Evolutionary conservation across 2,888 invertebrate genomes (phyloP), one percentile per base, ranked within the genome.

Genomic region (Phyllotreta striolata): DNA sequence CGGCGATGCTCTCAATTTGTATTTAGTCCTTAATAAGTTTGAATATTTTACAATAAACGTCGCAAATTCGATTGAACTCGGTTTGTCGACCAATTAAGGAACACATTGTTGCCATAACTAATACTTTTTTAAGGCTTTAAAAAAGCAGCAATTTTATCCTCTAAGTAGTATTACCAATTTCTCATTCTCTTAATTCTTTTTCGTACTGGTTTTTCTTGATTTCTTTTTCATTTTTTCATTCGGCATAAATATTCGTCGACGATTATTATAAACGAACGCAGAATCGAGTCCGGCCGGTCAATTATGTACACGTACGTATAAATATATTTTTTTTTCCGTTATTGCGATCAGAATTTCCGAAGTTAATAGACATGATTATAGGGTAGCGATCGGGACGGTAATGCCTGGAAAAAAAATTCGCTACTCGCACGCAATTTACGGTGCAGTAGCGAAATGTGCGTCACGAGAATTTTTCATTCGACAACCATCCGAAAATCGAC

Each of bases 371-470:
- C 63, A 67, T 74, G 70, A 73, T 74, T 74, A 72, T 69, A 71
- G 73, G 72, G 70, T 74, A 63, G 68, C 68, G 64, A 68, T 72
- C 70, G 24, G 24, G 73, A 70, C 72, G 70, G 71, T 70, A 63
- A 69, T 63, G 67, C 67, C 69, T 71, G 70, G 72, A 61, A 65
- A 62, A 72, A 70, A 73, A 61, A 66, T 63, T 63, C 41, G 43
- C 47, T n/a, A n/a, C n/a, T 63, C 44, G 68, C 76, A 75, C 76
- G 75, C 76, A 72, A 76, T 73, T 73, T 65, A 51, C 68, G 69
- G 64, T 69, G 72, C 76, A 71, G 76, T 75, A 74, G 72, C 72
- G 24, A 24, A 69, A 69, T 66, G 70, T 70, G 70, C 67, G 66
- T 62, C 68, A 69, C 70, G 69, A 70, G 24, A 24, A 24, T 24